phyloP scores from a whole-genome alignment of 1,140 invertebrate species.

The Olivierus martensii region DNA sequence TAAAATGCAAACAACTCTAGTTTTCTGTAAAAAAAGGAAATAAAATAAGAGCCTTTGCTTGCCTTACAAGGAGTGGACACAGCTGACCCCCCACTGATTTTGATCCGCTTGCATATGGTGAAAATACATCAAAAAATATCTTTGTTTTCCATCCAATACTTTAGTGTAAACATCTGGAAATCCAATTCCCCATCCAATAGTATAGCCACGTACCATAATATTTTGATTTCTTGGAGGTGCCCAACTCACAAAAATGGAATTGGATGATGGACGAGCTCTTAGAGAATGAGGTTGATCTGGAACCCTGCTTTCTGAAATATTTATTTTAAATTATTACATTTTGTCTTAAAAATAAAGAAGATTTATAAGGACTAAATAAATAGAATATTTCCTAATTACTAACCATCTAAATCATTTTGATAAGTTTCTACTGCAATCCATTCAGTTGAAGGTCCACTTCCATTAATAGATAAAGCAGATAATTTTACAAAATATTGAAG shows the following conservation, averaged over 20 bases:
- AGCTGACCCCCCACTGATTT: too few species aligned
- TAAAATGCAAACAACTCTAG: too few species aligned
- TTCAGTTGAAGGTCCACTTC: conserved; percentile 81
- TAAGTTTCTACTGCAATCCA: conserved; percentile 72
- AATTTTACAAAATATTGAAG: conserved; percentile 72
- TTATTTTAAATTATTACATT: too few species aligned
- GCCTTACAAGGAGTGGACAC: too few species aligned
- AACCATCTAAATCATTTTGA: conserved; percentile 57
- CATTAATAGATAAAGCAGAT: conserved; percentile 85
- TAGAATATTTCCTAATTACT: conserved; percentile 3
- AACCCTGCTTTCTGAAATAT: conserved; percentile 56
- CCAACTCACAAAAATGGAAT: conserved; percentile 77
- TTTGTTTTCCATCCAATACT: conserved; percentile 61
- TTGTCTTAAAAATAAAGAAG: too few species aligned
- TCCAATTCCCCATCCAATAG: conserved; percentile 87
- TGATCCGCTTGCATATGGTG: too few species aligned
- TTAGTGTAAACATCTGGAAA: conserved; percentile 74
- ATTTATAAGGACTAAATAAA: too few species aligned
- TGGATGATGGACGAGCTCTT: conserved; percentile 54
- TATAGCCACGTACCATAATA: conserved; percentile 79
- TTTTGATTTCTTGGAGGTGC: conserved; percentile 54
- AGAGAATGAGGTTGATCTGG: conserved; percentile 67
- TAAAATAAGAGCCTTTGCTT: too few species aligned
- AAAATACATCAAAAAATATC: too few species aligned
- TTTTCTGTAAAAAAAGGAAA: too few species aligned